Percentiles rank a stretch among this genome's conserved stretches.
Evolutionary conservation across 2,797 vertebrate genomes (phyloP).

Genomic region (Tarsius wallacei): DNA sequence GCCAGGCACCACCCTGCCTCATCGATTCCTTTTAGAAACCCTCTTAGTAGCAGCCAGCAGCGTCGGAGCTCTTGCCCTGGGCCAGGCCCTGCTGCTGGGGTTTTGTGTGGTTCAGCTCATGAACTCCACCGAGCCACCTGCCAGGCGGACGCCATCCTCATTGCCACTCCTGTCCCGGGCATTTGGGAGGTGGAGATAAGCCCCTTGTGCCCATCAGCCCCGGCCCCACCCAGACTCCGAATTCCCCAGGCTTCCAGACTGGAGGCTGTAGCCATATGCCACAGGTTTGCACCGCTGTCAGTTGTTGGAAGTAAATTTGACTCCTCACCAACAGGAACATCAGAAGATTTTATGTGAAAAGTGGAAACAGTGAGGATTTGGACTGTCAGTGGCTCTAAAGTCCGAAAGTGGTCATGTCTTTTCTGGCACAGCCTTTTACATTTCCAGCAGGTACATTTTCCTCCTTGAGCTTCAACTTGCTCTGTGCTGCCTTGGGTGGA

Average conservation of each 20-base stretch:
- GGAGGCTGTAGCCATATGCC: not conserved
- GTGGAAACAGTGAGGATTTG: conserved; percentile 41
- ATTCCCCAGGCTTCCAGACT: not conserved
- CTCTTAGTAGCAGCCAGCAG: not conserved
- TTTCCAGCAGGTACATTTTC: conserved; percentile 55
- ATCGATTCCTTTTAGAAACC: not conserved
- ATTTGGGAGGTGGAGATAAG: not conserved
- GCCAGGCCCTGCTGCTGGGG: not conserved
- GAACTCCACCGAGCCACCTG: not conserved
- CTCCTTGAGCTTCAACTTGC: conserved; percentile 39
- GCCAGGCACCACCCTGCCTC: not conserved
- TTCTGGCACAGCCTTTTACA: conserved; percentile 22
- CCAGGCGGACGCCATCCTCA: not conserved
- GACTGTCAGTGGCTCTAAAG: not conserved
- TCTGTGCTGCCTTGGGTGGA: conserved; percentile 1
- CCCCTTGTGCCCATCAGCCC: too few species aligned
- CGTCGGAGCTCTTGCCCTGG: not conserved
- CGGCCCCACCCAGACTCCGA: not conserved
- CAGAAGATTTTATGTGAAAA: conserved; percentile 24
- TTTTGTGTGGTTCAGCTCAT: not conserved
- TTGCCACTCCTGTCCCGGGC: not conserved
- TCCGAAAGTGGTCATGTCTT: conserved; percentile 23
- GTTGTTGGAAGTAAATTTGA: conserved; percentile 59
- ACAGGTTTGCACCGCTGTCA: not conserved
- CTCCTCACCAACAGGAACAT: not conserved